Conservation (phyloP, 2,797 vertebrate species). For the Melanotaenia maccullochi region DNA sequence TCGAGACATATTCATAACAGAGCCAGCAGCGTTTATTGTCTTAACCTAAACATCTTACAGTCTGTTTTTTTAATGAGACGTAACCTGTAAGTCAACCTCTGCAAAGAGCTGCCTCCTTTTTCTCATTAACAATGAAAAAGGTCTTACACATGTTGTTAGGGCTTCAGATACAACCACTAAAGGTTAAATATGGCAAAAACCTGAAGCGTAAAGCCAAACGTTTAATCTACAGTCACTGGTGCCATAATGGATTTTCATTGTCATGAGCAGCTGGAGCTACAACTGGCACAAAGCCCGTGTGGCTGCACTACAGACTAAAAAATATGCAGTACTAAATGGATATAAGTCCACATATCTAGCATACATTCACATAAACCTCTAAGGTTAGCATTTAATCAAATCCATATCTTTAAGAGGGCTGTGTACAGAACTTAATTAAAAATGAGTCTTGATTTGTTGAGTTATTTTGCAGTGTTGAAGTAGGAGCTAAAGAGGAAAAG, state of each 20-base stretch:
- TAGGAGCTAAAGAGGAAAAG: not conserved
- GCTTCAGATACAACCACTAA: constrained; percentile 8
- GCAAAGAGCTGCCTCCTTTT: constrained; percentile 15
- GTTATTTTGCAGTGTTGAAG: constrained; percentile 1
- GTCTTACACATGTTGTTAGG: constrained; percentile 15
- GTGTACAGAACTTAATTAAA: constrained; percentile 3
- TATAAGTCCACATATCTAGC: constrained; percentile 6
- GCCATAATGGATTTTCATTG: constrained; percentile 37
- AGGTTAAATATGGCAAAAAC: constrained; percentile 31
- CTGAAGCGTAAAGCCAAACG: constrained; percentile 19
- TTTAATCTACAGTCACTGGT: constrained; percentile 31
- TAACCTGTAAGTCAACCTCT: not conserved
- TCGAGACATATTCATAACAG: constrained; percentile 6
- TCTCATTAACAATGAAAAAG: constrained; percentile 55
- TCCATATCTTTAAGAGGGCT: not conserved
- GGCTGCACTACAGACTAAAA: constrained; percentile 2
- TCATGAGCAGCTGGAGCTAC: constrained; percentile 15
- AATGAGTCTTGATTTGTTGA: constrained; percentile 13
- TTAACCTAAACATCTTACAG: not conserved
- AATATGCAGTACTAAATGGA: constrained; percentile 18
- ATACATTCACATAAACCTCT: constrained; percentile 6
- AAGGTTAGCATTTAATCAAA: constrained; percentile 13
- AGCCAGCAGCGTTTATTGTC: not conserved
- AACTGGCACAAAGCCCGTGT: not conserved
- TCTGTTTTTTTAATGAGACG: not conserved